These are phyloP conservation scores for Charina bottae DNA, from an alignment of 2,113 vertebrate genomes.

Conservation along the genomic window DNA sequence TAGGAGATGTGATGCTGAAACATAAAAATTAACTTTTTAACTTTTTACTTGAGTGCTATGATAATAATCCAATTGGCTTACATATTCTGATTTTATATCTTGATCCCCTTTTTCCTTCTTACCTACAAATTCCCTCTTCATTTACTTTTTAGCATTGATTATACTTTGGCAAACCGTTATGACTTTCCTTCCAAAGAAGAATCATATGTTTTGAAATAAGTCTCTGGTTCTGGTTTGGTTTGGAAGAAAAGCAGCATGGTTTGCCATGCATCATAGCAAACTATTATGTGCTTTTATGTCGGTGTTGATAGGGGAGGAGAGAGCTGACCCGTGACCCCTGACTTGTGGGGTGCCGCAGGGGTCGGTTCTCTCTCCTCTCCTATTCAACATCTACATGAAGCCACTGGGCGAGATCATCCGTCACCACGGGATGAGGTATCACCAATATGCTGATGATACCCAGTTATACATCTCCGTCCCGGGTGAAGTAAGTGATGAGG, in stretches of 20 bases:
- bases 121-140: background rate
- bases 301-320: too few species aligned
- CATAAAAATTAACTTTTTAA: background rate
- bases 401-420: too few species aligned
- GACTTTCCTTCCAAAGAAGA: background rate
- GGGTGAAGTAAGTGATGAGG: too few species aligned
- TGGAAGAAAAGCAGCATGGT: background rate
- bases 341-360: too few species aligned
- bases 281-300: too few species aligned
- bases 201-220: background rate
- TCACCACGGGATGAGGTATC: too few species aligned
- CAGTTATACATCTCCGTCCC: too few species aligned
- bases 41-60: background rate
- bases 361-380: too few species aligned
- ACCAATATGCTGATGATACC: too few species aligned
- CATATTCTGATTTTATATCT: background rate
- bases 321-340: too few species aligned
- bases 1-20: background rate
- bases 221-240: background rate
- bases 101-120: background rate
- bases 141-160: background rate
- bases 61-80: background rate
- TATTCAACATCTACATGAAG: too few species aligned
- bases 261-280: background rate
- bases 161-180: background rate